Conservation (phyloP, 2,888 invertebrate genomes). For the Pristionchus entomophagus region DNA sequence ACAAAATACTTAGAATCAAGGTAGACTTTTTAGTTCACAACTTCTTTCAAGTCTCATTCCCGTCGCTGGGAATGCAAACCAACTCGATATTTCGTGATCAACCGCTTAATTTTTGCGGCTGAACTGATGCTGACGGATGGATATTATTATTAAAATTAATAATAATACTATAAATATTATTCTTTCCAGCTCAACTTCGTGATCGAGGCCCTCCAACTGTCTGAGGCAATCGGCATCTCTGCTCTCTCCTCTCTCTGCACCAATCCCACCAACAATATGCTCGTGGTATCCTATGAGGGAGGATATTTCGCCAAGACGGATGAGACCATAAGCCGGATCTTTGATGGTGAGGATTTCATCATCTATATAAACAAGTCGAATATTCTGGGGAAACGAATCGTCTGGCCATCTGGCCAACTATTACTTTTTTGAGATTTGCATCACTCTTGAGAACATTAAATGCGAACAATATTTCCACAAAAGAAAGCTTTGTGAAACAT, state of each 20-base stretch:
- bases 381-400: background rate
- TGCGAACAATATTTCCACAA: too few relatives aligned
- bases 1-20: conserved; percentile 72
- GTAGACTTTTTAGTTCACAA: conserved; percentile 49
- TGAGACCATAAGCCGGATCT: background rate
- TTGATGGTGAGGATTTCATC: conserved; percentile 45
- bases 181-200: conserved; percentile 67
- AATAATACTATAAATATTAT: too few relatives aligned
- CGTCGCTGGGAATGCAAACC: too few relatives aligned
- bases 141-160: too few relatives aligned
- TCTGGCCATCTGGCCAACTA: background rate
- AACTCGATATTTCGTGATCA: too few relatives aligned
- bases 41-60: too few relatives aligned
- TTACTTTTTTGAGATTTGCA: too few relatives aligned
- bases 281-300: conserved; percentile 60
- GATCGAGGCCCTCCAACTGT: conserved; percentile 72
- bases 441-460: too few relatives aligned
- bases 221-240: conserved; percentile 60
- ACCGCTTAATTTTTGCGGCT: too few relatives aligned
- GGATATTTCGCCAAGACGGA: conserved; percentile 47
- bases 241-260: conserved; percentile 50
- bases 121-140: too few relatives aligned
- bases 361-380: too few relatives aligned
- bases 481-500: too few relatives aligned
- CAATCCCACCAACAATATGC: conserved; percentile 61